Evolutionary conservation across 2,113 vertebrate genomes (phyloP).

Genomic region (Varanus komodoensis): DNA sequence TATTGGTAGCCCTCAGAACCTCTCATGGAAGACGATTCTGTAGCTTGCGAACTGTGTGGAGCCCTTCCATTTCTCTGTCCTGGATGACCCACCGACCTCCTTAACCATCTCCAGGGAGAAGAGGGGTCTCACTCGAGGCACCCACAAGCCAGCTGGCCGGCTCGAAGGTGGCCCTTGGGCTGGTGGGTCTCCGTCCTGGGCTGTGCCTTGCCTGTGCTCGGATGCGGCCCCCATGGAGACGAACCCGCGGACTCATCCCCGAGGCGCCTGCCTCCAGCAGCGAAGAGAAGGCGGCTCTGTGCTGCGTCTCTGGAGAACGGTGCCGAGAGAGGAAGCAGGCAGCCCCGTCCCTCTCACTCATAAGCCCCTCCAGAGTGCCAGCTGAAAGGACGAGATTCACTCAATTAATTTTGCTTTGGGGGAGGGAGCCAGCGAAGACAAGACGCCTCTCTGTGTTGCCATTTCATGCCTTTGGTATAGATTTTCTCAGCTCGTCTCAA

Average conservation of each 20-base stretch:
- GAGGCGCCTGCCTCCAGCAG: constrained; percentile 1
- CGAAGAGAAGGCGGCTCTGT: constrained; percentile 45
- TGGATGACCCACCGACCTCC: no score
- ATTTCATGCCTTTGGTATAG: constrained; percentile 77
- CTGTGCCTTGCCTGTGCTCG: neutral
- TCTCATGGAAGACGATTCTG: no score
- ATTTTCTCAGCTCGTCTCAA: constrained; percentile 80
- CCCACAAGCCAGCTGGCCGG: neutral
- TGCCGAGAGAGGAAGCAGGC: constrained; percentile 56
- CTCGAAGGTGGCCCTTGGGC: neutral
- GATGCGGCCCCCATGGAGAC: neutral
- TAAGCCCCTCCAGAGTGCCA: constrained; percentile 65
- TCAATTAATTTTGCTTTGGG: constrained; percentile 79
- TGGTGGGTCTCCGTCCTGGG: neutral
- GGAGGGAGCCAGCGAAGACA: constrained; percentile 43
- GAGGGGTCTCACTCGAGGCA: no score
- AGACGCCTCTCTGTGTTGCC: constrained; percentile 75
- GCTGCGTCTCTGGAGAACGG: constrained; percentile 41
- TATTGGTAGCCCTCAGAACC: no score
- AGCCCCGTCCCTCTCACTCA: constrained; percentile 64
- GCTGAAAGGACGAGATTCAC: constrained; percentile 69
- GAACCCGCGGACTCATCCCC: neutral
- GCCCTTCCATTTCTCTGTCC: no score
- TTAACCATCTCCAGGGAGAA: no score
- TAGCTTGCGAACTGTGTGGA: no score